phyloP scores from a whole-genome alignment of 2,797 vertebrate genomes.

The Merluccius polli region DNA sequence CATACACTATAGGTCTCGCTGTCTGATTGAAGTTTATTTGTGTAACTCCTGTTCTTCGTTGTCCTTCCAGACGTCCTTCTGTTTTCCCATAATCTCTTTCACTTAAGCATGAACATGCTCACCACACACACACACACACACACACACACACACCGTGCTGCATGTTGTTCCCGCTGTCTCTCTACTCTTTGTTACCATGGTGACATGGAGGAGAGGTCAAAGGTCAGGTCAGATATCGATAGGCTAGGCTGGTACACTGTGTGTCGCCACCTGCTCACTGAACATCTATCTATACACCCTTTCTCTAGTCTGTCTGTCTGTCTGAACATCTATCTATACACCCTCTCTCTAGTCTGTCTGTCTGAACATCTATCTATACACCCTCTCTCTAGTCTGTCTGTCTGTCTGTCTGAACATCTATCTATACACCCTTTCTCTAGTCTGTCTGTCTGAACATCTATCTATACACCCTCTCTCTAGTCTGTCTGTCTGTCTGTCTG shows the following conservation, averaged over 20 bases:
- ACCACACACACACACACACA: background rate
- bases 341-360: no score
- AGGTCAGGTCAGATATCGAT: background rate
- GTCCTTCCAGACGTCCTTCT: background rate
- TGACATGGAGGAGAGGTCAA: background rate
- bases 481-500: no score
- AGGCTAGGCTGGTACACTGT: background rate
- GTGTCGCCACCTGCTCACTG: background rate
- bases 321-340: no score
- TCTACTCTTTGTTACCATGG: background rate
- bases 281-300: no score
- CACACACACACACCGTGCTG: no score
- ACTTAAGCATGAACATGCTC: background rate
- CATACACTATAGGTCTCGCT: background rate
- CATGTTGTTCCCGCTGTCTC: background rate
- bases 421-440: no score
- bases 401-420: no score
- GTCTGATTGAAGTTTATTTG: background rate
- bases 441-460: no score
- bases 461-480: no score
- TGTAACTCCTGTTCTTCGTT: background rate
- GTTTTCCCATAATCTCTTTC: background rate
- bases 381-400: no score
- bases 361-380: no score
- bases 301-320: no score